A percentile compares a stretch with the other conserved stretches of the same genome.
Conservation (phyloP, 2,113 vertebrate species). For the Pseudorectes ferrugineus region DNA sequence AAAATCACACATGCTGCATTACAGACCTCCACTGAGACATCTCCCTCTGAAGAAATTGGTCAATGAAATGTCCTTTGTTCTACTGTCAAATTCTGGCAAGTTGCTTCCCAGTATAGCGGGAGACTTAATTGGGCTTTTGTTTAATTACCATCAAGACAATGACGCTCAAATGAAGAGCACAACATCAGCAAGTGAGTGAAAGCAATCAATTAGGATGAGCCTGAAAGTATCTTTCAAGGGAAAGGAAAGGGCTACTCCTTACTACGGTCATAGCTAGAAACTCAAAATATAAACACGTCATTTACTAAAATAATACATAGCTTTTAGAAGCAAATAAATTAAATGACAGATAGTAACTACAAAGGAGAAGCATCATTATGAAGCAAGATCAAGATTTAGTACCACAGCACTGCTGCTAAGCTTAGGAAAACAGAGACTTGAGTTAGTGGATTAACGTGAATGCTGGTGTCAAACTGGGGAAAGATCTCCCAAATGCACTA, state of each 20-base stretch:
- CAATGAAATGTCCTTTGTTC: constrained; percentile 23
- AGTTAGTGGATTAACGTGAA: neutral
- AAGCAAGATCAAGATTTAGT: neutral
- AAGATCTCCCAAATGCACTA: neutral
- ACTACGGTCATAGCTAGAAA: neutral
- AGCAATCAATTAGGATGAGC: constrained; percentile 10
- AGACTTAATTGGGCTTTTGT: constrained; percentile 49
- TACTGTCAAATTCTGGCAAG: constrained; percentile 35
- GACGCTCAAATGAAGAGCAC: neutral
- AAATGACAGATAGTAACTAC: neutral
- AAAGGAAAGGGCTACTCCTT: neutral
- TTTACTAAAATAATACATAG: neutral
- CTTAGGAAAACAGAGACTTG: neutral
- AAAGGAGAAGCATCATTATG: neutral
- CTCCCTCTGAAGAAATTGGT: constrained; percentile 3
- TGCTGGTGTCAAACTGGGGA: neutral
- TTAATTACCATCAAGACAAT: constrained; percentile 21
- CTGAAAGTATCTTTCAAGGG: neutral
- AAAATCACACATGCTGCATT: neutral
- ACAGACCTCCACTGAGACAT: constrained; percentile 10
- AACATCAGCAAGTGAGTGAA: constrained; percentile 12
- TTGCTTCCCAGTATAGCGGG: neutral
- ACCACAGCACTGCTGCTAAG: neutral
- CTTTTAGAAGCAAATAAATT: neutral
- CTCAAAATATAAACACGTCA: neutral